Percentiles rank a stretch among this genome's conserved stretches.
Evolutionary conservation across 2,888 invertebrate genomes (phyloP).

Genomic region (Parnassius mnemosyne): DNA sequence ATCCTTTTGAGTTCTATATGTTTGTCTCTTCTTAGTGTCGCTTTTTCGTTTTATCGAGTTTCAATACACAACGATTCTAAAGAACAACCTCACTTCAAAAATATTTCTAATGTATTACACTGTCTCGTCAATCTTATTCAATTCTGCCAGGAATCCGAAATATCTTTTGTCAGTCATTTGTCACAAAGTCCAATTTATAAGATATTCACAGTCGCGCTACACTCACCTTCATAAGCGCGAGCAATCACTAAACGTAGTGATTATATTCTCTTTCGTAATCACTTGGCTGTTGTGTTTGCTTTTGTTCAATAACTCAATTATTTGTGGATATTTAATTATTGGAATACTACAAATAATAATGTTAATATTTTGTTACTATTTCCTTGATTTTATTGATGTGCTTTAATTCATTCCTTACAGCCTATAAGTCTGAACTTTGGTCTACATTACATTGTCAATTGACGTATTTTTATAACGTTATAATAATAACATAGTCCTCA

Average conservation of each 20-base stretch:
- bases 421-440: too few species aligned
- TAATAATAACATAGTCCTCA: too few species aligned
- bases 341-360: background rate
- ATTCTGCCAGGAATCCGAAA: constrained; percentile 1
- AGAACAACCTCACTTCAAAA: too few species aligned
- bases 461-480: too few species aligned
- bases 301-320: background rate
- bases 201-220: constrained; percentile 1
- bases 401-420: too few species aligned
- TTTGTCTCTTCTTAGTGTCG: too few species aligned
- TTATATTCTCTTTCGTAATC: background rate
- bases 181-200: background rate
- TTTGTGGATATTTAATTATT: background rate
- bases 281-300: constrained; percentile 6
- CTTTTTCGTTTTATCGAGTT: too few species aligned
- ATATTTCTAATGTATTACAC: background rate
- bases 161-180: constrained; percentile 4
- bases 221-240: constrained; percentile 9
- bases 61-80: too few species aligned
- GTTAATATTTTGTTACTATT: too few species aligned
- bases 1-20: too few species aligned
- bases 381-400: too few species aligned
- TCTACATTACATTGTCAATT: too few species aligned
- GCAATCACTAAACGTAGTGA: constrained; percentile 5
- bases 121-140: background rate